A percentile compares a stretch with the other conserved stretches of the same genome.
Conservation (phyloP, 2,888 invertebrate genomes). For the Ethmia dodecea region DNA sequence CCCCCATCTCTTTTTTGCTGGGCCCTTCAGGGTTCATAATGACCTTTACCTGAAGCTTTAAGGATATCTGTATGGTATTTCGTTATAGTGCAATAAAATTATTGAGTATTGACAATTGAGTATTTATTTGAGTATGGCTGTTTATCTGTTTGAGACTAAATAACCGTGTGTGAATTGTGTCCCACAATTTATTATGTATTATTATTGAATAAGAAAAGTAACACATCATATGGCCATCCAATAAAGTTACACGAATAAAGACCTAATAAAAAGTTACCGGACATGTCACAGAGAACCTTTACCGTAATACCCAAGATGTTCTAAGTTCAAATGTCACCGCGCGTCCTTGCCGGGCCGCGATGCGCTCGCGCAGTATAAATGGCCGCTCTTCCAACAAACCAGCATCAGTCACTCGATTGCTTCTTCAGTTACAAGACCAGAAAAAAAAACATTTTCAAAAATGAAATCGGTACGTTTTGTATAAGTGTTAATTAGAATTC, state of each 20-base stretch:
- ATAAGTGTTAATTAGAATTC: not conserved
- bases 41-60: no score
- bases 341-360: slow-evolving; percentile 53
- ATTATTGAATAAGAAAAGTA: no score
- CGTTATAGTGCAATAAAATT: no score
- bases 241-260: slow-evolving; percentile 8
- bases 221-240: no score
- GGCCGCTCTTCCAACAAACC: slow-evolving; percentile 28
- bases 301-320: slow-evolving; percentile 36
- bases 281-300: slow-evolving; percentile 43
- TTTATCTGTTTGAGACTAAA: no score
- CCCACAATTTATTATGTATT: no score
- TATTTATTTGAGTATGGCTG: no score
- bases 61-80: no score
- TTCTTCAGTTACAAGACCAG: slow-evolving; percentile 37
- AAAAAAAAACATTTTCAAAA: slow-evolving; percentile 35
- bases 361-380: slow-evolving; percentile 50
- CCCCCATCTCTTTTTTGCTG: no score
- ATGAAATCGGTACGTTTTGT: slow-evolving; percentile 69
- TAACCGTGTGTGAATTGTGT: no score
- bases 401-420: slow-evolving; percentile 62
- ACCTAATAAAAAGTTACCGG: slow-evolving; percentile 35
- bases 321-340: slow-evolving; percentile 71
- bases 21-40: no score
- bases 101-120: no score